Evolutionary conservation across 2,113 vertebrate genomes (phyloP).

Genomic region (Otolemur garnettii): DNA sequence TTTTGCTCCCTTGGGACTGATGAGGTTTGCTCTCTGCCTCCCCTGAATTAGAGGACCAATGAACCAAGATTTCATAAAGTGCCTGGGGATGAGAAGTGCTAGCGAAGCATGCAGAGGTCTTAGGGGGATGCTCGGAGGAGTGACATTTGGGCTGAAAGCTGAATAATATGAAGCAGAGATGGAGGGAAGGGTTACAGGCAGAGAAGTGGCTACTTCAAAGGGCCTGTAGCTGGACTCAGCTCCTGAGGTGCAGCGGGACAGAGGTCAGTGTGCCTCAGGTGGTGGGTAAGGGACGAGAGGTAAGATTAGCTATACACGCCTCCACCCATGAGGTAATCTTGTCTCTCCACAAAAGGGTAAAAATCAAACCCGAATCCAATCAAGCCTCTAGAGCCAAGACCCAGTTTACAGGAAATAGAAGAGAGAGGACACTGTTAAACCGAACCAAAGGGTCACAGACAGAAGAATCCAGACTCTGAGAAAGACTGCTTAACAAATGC

Average conservation of each 20-base stretch:
- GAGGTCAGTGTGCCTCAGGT: neutral
- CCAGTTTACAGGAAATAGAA: neutral
- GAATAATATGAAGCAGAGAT: neutral
- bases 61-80: neutral
- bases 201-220: neutral
- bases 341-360: neutral
- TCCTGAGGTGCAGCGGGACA: neutral
- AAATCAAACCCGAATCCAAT: neutral
- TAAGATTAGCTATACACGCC: neutral
- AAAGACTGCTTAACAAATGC: neutral
- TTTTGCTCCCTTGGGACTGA: neutral
- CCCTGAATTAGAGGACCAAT: neutral
- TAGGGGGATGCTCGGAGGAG: neutral
- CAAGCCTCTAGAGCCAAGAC: neutral
- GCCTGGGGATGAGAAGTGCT: neutral
- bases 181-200: neutral
- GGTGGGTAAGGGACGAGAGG: neutral
- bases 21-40: too few relatives aligned
- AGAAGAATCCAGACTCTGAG: neutral
- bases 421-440: neutral
- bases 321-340: neutral
- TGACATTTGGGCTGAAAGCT: neutral
- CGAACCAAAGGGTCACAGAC: neutral
- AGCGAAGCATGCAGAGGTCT: neutral
- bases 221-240: neutral